A percentile compares a stretch with the other conserved stretches of the same genome.
Evolutionary conservation across 2,113 vertebrate genomes (phyloP).

Genomic region (Thermophis baileyi): DNA sequence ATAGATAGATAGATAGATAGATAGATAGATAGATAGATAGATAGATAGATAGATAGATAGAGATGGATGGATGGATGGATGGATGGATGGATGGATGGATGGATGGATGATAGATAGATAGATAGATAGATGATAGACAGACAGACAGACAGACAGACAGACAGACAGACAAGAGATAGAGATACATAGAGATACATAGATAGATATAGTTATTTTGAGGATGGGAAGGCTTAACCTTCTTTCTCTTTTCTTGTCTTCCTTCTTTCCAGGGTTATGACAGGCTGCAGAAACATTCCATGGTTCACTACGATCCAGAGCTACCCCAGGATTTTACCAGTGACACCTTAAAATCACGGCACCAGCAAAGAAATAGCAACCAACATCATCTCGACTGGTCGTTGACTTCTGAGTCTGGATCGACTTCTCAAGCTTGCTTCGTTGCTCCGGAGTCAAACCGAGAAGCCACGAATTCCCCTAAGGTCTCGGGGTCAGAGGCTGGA

Average conservation of each 20-base stretch:
- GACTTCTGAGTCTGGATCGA: constrained; percentile 71
- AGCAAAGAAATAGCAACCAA: constrained; percentile 85
- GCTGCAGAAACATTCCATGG: constrained; percentile 80
- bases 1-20: too few species aligned
- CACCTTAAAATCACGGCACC: constrained; percentile 92
- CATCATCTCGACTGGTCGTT: constrained; percentile 86
- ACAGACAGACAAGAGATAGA: not conserved
- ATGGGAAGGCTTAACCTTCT: not conserved
- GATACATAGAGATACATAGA: not conserved
- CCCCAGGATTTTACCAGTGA: constrained; percentile 89
- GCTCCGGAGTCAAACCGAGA: constrained; percentile 81
- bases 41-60: too few species aligned
- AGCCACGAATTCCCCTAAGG: constrained; percentile 73
- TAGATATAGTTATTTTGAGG: too few species aligned
- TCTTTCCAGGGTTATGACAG: constrained; percentile 85
- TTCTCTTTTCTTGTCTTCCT: constrained; percentile 38
- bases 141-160: too few species aligned
- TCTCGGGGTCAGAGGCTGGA: constrained; percentile 71
- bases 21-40: too few species aligned
- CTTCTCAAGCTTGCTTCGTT: constrained; percentile 76
- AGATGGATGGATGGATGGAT: too few species aligned
- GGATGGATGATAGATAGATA: too few species aligned
- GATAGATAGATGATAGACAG: too few species aligned
- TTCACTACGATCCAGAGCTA: constrained; percentile 80
- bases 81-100: too few species aligned